Base-by-base conservation (phyloP, 1,140 invertebrate genomes). In the Drosophila ogumai region DNA sequence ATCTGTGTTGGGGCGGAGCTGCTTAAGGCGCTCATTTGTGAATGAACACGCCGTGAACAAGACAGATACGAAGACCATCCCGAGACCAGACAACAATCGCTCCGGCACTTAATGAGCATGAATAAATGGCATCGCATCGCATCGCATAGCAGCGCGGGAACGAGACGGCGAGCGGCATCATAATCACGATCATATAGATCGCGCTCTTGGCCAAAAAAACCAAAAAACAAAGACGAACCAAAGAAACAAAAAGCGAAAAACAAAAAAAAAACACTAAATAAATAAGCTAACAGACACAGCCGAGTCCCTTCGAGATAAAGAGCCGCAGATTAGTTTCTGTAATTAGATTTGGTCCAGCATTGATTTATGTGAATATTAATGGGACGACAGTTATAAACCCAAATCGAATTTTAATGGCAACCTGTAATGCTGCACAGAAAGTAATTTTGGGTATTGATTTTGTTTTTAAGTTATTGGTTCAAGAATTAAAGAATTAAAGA, bases 11-110 rank as follows among this genome's bases (percentile, higher is more conserved):
- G 87, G 87, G 87, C 87, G 87, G 87, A 91, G 87, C 87, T 91
- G 87, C 87, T 91, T 91, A 79, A 88, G 87, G 87, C 87, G 77
- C 87, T 91, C 87, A 91, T 91, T 91, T 91, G 87, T 91, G 87
- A 91, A 91, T 91, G 87, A 91, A 91, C 86, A 86, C 86, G 78
- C 60, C 75, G 81, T 73, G 81, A 90, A 90, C 81, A 73, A 72
- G 69, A 34, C 69, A 72, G 67, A 57, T 55, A 71, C 63, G 67
- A 67, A 55, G 54, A 63, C 71, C 61, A 64, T 75, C 80, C 80
- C 74, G 56, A 31, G 52, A 50, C 52, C 50, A 71, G 61, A 77
- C 74, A 73, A 79, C 71, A 74, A 81, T 75, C 59, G 77, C 68
- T 66, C 49, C 69, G 76, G 81, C 79, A 91, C 82, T 87, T 91